Base-by-base conservation (phyloP, 2,797 vertebrate species). In the Peromyscus aztecus region DNA sequence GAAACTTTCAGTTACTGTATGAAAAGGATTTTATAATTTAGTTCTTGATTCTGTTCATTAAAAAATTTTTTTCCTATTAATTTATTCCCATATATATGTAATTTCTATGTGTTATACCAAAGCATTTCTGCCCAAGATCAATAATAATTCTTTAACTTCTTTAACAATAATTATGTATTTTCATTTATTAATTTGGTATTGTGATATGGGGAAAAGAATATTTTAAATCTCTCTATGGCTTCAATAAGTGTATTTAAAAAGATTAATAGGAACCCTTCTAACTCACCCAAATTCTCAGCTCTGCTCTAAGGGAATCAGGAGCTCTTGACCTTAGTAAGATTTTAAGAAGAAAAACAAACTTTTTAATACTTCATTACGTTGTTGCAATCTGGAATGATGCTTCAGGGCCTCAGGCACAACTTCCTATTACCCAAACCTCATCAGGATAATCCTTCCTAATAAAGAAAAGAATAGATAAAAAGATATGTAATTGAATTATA, bases 351-450 rank as follows among this genome's bases (percentile, higher is more conserved):
- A 99, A 99, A 99, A 99, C 99, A 99, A 99, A 99, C 98, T 99
- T 99, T 98, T 99, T 99, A 99, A 99, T 99, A 98, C 98, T 98
- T 99, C 99, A 99, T 99, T 99, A 99, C 98, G 99, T 99, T 99
- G 98, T 98, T 98, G 76, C 98, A 99, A 99, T 98, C 98, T 98
- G 98, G 98, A 98, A 99, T 98, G 98, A 99, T 99, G 98, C 98
- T 99, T 98, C 98, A 99, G 98, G 98, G 98, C 98, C 98, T 97
- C 98, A 99, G 99, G 98, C 98, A 99, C 97, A 98, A 98, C 98
- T 98, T 98, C 98, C 98, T 97, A 98, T 99, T 99, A 99, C 99
- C 99, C 99, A 99, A 99, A 98, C 98, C 95, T 90, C 97, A 98
- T 98, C 97, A 98, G 98, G 97, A 98, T 99, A 99, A 99, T 99